phyloP scores from a whole-genome alignment of 2,797 vertebrate genomes.

The Pseudochaenichthys georgianus region DNA sequence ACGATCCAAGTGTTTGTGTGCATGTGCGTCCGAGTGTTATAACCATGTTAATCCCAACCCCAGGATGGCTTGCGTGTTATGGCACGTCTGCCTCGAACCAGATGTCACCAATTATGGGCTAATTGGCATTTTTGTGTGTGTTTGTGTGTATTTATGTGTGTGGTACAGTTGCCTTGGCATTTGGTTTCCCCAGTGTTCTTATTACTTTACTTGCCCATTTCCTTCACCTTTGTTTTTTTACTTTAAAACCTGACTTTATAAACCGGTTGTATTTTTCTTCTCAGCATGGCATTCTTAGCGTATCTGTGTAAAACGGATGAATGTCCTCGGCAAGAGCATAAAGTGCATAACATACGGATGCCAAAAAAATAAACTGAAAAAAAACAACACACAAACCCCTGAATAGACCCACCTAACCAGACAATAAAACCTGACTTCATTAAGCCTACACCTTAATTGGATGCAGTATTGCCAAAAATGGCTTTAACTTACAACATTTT shows the following conservation, averaged over 20 bases:
- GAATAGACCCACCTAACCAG: conserved; percentile 46
- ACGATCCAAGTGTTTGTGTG: not conserved
- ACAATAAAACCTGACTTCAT: conserved; percentile 58
- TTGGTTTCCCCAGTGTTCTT: too few relatives aligned
- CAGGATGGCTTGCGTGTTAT: conserved; percentile 26
- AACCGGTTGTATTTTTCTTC: too few relatives aligned
- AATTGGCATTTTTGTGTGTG: conserved; percentile 40
- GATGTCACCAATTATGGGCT: conserved; percentile 70
- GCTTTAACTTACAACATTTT: conserved; percentile 29
- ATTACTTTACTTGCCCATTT: too few relatives aligned
- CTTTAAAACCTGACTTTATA: too few relatives aligned
- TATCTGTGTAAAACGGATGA: conserved; percentile 16
- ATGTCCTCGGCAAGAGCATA: conserved; percentile 5
- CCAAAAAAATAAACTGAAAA: conserved; percentile 55
- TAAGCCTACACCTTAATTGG: conserved; percentile 64
- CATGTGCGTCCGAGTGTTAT: conserved; percentile 5
- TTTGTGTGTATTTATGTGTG: conserved; percentile 6
- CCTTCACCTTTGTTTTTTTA: too few relatives aligned
- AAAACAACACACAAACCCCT: conserved; percentile 35
- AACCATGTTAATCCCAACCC: conserved; percentile 49
- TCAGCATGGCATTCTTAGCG: not conserved
- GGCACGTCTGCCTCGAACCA: conserved; percentile 59
- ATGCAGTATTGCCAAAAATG: conserved; percentile 22
- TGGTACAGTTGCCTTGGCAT: too few relatives aligned
- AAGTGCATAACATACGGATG: conserved; percentile 41